Conservation (phyloP, 2,888 invertebrate species). For the Phyllotreta striolata region DNA sequence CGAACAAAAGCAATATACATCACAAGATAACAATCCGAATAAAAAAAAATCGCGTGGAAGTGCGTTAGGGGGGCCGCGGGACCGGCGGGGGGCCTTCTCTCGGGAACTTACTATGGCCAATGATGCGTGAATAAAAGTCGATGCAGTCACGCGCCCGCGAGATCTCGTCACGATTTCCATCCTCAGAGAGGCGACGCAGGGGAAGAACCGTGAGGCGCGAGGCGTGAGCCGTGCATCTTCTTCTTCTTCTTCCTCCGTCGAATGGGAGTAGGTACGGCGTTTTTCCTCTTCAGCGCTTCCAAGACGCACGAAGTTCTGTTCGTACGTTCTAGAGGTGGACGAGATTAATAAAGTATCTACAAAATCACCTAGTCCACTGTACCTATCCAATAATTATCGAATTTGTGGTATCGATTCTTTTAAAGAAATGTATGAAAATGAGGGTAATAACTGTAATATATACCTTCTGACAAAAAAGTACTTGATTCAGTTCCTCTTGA, state of each 20-base stretch:
- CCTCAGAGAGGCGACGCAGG: slow-evolving; percentile 15
- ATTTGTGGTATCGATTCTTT: no score
- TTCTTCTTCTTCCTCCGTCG: slow-evolving; percentile 22
- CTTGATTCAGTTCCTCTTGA: no score
- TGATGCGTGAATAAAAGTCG: slow-evolving; percentile 52
- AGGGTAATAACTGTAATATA: no score
- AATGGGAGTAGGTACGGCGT: slow-evolving; percentile 21
- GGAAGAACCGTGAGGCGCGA: slow-evolving; percentile 28
- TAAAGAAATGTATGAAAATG: no score
- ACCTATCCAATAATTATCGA: no score
- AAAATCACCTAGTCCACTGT: no score
- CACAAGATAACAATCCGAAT: slow-evolving; percentile 28
- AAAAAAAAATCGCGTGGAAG: slow-evolving; percentile 24
- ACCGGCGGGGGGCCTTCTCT: slow-evolving; percentile 14
- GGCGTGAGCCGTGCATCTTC: slow-evolving; percentile 26
- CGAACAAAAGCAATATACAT: slow-evolving; percentile 33
- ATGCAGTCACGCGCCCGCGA: slow-evolving; percentile 51
- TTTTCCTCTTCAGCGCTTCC: slow-evolving; percentile 35
- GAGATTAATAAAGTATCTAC: no score
- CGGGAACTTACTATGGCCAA: slow-evolving; percentile 45
- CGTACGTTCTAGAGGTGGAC: slow-evolving; percentile 1
- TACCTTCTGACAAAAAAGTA: no score
- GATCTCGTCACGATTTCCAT: slow-evolving; percentile 49
- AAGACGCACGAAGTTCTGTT: slow-evolving; percentile 34
- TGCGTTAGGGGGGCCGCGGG: slow-evolving; percentile 29